Percentiles rank a stretch among this genome's conserved stretches.
Evolutionary conservation across 2,113 vertebrate species (phyloP).

Genomic region (Bufo gargarizans): DNA sequence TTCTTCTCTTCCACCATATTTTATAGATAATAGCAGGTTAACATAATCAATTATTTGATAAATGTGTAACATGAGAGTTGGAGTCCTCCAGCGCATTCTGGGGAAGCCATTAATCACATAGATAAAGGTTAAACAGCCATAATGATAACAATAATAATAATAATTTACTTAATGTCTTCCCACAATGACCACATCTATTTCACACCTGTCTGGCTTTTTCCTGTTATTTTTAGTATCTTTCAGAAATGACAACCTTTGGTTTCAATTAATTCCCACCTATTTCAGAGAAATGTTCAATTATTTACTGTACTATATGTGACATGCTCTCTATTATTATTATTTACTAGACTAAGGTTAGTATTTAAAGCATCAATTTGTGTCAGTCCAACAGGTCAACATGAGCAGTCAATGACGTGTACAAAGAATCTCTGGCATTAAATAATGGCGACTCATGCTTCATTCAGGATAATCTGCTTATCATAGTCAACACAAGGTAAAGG

Average conservation of each 20-base stretch:
- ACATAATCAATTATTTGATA: conserved; percentile 53
- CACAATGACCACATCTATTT: conserved; percentile 44
- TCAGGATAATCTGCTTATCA: too few species aligned
- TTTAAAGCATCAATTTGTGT: too few species aligned
- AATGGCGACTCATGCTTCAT: too few species aligned
- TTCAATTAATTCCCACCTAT: neutral
- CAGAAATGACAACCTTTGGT: neutral
- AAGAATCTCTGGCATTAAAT: too few species aligned
- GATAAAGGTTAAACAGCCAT: conserved; percentile 54
- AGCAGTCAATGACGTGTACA: too few species aligned
- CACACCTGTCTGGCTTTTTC: conserved; percentile 11
- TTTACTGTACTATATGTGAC: neutral
- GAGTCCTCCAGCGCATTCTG: neutral
- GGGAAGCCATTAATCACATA: conserved; percentile 43
- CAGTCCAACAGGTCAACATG: too few species aligned
- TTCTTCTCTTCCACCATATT: conserved; percentile 25
- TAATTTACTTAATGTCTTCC: conserved; percentile 47
- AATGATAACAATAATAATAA: conserved; percentile 53
- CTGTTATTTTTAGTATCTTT: neutral
- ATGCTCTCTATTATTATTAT: neutral
- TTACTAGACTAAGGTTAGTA: too few species aligned
- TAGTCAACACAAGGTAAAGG: too few species aligned
- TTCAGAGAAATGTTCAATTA: neutral
- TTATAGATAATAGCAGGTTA: conserved; percentile 43
- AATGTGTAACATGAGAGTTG: conserved; percentile 29